A percentile compares a stretch with the other conserved stretches of the same genome.
phyloP scores from a whole-genome alignment of 2,113 vertebrate species.

The Romanogobio albipinnatus region DNA sequence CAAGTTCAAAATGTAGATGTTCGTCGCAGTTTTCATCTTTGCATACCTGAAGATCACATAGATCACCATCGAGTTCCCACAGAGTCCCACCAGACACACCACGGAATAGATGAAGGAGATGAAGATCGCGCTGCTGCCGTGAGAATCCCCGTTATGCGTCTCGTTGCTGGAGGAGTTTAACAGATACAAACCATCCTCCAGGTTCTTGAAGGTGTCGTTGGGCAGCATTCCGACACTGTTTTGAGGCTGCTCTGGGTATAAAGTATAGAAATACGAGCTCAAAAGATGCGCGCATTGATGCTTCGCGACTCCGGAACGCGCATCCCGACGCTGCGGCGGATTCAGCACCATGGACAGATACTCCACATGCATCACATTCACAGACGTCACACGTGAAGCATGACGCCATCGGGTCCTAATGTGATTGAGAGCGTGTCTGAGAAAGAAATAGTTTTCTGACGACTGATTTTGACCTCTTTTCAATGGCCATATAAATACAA shows the following conservation, averaged over 20 bases:
- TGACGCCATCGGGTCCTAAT: slow-evolving; percentile 51
- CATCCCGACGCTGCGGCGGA: slow-evolving; percentile 54
- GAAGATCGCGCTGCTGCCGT: slow-evolving; percentile 87
- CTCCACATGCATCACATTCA: slow-evolving; percentile 46
- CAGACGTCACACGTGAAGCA: slow-evolving; percentile 77
- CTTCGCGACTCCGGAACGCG: slow-evolving; percentile 36
- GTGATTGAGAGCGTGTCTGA: slow-evolving; percentile 13
- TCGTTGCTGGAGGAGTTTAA: slow-evolving; percentile 78
- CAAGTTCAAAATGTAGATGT: slow-evolving; percentile 91
- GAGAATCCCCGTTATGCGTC: slow-evolving; percentile 78
- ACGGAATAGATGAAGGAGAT: slow-evolving; percentile 92
- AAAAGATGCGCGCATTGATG: slow-evolving; percentile 34
- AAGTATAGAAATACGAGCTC: slow-evolving; percentile 24
- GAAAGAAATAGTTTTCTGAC: slow-evolving; percentile 4
- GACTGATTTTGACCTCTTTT: not conserved
- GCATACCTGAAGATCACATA: slow-evolving; percentile 91
- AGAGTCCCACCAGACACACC: slow-evolving; percentile 88
- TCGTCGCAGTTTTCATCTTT: slow-evolving; percentile 93
- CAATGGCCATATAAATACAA: not conserved
- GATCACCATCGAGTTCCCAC: slow-evolving; percentile 91
- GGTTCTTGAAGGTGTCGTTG: slow-evolving; percentile 62
- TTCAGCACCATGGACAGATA: slow-evolving; percentile 59
- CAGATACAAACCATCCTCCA: slow-evolving; percentile 68
- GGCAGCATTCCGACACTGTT: slow-evolving; percentile 62
- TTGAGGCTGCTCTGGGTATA: not conserved